These are phyloP conservation scores for Eira barbara DNA, from an alignment of 2,113 vertebrate species.

Conservation along the genomic window DNA sequence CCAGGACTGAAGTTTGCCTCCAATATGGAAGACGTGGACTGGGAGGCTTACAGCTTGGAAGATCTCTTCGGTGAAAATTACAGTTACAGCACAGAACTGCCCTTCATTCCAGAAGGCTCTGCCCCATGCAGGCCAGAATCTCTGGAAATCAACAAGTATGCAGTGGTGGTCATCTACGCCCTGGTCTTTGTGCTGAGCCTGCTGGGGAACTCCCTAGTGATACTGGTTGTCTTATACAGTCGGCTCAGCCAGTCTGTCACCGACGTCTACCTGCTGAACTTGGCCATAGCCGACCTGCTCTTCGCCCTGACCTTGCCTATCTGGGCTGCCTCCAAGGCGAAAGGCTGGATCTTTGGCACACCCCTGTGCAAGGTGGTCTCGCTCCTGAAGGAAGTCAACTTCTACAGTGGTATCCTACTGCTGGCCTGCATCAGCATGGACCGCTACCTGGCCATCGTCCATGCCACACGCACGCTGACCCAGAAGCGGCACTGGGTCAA, in stretches of 20 bases:
- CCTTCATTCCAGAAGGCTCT: rapidly evolving
- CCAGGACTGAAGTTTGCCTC: neutral
- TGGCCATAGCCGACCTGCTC: constrained; percentile 90
- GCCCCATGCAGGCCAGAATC: constrained; percentile 69
- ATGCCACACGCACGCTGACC: constrained; percentile 82
- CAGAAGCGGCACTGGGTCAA: constrained; percentile 86
- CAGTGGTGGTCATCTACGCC: constrained; percentile 81
- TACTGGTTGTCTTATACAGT: constrained; percentile 81
- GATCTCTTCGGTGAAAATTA: neutral
- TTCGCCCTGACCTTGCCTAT: constrained; percentile 89
- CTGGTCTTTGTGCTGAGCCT: constrained; percentile 87
- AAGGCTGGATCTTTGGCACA: constrained; percentile 86
- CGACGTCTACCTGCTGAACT: constrained; percentile 91
- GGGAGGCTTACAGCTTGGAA: rapidly evolving
- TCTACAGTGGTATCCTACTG: constrained; percentile 90
- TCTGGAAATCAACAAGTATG: constrained; percentile 68
- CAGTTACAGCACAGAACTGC: constrained; percentile 55
- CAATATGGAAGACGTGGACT: neutral
- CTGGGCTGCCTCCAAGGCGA: constrained; percentile 83
- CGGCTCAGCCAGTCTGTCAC: constrained; percentile 83
- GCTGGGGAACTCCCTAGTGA: constrained; percentile 88
- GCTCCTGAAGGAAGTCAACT: constrained; percentile 87
- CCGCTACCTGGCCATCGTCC: constrained; percentile 93
- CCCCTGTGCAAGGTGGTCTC: constrained; percentile 89
- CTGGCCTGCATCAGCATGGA: constrained; percentile 94